Conservation (phyloP, 2,797 vertebrate genomes). For the Rhodeus uyekii region DNA sequence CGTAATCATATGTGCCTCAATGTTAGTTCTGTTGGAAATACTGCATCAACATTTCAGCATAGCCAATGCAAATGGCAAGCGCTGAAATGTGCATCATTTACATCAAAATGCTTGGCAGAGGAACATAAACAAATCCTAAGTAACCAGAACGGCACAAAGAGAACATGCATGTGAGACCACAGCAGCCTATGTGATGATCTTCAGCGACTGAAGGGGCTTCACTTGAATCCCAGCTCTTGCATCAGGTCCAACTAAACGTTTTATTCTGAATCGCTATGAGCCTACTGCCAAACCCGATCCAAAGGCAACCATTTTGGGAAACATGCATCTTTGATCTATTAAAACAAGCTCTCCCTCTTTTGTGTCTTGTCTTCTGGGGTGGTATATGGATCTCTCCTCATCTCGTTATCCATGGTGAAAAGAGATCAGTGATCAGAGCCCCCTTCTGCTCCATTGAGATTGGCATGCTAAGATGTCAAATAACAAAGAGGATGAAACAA, state of each 20-base stretch:
- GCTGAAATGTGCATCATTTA: conserved; percentile 18
- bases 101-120: conserved; percentile 25
- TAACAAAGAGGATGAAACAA: conserved; percentile 16
- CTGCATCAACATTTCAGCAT: background rate
- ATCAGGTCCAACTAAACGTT: conserved; percentile 14
- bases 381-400: conserved; percentile 24
- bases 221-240: conserved; percentile 11
- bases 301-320: conserved; percentile 30
- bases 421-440: conserved; percentile 13
- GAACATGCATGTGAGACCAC: conserved; percentile 17
- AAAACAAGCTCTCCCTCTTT: conserved; percentile 9
- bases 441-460: conserved; percentile 4
- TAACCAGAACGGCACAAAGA: conserved; percentile 18
- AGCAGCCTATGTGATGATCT: conserved; percentile 4
- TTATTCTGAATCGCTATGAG: conserved; percentile 8
- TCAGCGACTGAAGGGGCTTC: conserved; percentile 4
- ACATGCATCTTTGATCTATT: conserved; percentile 22
- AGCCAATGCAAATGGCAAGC: conserved; percentile 25
- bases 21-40: background rate
- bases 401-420: conserved; percentile 31
- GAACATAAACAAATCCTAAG: conserved; percentile 25
- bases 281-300: conserved; percentile 10
- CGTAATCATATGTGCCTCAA: background rate
- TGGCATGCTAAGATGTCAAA: conserved; percentile 5
- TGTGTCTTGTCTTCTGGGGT: conserved; percentile 14